Evolutionary conservation across 2,888 invertebrate genomes (phyloP).

Genomic region (Notodonta dromedarius): DNA sequence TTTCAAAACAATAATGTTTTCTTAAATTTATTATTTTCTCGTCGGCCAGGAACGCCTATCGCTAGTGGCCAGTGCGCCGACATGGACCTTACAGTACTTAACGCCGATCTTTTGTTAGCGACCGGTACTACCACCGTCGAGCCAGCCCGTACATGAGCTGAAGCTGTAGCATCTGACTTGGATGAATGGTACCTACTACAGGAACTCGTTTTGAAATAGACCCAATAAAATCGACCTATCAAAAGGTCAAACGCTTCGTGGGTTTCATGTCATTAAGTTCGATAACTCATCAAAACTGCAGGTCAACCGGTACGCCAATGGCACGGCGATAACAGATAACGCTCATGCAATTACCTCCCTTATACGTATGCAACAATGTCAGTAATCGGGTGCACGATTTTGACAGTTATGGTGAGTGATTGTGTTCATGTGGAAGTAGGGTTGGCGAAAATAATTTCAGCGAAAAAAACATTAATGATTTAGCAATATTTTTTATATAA

Average conservation of each 20-base stretch:
- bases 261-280: conserved; percentile 20
- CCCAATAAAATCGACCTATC: conserved; percentile 4
- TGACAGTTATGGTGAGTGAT: conserved; percentile 31
- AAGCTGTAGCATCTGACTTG: too few species aligned
- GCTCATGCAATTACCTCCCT: conserved; percentile 30
- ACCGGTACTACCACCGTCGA: too few species aligned
- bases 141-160: too few species aligned
- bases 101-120: too few species aligned
- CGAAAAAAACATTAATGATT: neutral
- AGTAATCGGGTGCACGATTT: conserved; percentile 37
- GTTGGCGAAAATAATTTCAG: conserved; percentile 11
- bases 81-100: too few species aligned
- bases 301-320: neutral
- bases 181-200: too few species aligned
- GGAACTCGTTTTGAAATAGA: neutral
- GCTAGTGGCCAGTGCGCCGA: too few species aligned
- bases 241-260: conserved; percentile 26
- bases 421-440: conserved; percentile 19
- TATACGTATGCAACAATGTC: conserved; percentile 27
- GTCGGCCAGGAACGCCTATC: too few species aligned
- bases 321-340: conserved; percentile 15
- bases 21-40: too few species aligned
- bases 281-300: conserved; percentile 35
- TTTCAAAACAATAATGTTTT: too few species aligned
- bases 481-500: too few species aligned